Evolutionary conservation across 2,797 vertebrate genomes (phyloP).

Genomic region (Premnoplex brunnescens): DNA sequence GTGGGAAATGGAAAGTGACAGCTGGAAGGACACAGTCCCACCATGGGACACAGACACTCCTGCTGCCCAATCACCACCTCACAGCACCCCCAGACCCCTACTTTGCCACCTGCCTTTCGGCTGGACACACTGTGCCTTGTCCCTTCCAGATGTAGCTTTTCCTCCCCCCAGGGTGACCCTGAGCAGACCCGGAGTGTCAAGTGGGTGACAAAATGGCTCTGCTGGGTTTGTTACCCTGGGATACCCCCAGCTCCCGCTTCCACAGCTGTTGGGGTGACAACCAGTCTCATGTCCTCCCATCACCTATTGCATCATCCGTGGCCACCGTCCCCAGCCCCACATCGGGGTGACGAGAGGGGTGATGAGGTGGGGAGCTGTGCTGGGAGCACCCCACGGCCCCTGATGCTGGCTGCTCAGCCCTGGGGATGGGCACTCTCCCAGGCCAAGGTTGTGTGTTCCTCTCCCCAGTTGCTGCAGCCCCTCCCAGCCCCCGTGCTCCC

Average conservation of each 20-base stretch:
- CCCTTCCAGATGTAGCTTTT: background rate
- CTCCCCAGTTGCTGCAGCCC: background rate
- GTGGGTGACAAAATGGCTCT: background rate
- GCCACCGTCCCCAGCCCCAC: background rate
- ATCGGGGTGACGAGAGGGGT: background rate
- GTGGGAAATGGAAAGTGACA: background rate
- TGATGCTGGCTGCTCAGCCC: background rate
- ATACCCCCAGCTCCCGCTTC: background rate
- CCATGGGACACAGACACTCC: background rate
- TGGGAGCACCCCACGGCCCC: background rate
- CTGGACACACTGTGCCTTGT: background rate
- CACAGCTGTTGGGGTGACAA: background rate
- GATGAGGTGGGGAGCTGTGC: accelerated
- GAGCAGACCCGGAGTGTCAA: background rate
- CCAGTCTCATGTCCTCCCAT: background rate
- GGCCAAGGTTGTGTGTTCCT: background rate
- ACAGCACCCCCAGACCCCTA: background rate
- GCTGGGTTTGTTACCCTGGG: background rate
- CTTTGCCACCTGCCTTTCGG: background rate
- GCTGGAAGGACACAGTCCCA: accelerated
- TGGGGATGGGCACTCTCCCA: background rate
- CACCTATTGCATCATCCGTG: accelerated
- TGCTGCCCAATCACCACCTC: accelerated
- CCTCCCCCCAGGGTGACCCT: background rate
- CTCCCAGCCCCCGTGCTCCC: background rate